Conservation (phyloP, 2,797 vertebrate species). For the Myotis pilosus region DNA sequence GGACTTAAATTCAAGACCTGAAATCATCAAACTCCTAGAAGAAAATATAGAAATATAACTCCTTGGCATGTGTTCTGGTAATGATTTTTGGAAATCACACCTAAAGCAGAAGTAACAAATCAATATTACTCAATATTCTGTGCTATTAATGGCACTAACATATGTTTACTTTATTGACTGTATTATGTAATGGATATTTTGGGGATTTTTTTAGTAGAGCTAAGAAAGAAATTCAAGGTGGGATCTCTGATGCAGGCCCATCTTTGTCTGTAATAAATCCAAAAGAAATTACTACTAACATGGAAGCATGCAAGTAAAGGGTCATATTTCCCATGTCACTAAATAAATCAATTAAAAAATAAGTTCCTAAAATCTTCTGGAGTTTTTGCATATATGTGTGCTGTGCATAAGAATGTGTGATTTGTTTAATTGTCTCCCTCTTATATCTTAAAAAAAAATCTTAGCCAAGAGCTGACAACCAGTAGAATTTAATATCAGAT, state of each 20-base stretch:
- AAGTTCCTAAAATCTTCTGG: background rate
- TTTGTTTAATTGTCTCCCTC: background rate
- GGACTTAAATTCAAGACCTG: background rate
- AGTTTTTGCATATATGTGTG: background rate
- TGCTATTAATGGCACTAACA: background rate
- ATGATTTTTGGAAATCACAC: background rate
- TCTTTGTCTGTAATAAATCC: background rate
- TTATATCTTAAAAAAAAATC: background rate
- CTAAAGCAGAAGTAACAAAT: background rate
- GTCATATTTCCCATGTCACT: background rate
- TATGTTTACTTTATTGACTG: background rate
- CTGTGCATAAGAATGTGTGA: background rate
- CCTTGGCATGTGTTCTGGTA: background rate
- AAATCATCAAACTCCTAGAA: background rate
- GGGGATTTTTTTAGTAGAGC: background rate
- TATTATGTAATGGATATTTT: background rate
- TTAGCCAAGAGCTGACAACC: background rate
- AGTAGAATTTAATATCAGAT: background rate
- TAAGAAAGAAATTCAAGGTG: background rate
- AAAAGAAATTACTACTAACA: background rate
- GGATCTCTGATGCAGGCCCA: background rate
- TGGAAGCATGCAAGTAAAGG: background rate
- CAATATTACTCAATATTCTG: background rate
- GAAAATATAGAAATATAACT: background rate
- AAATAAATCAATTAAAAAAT: background rate